phyloP scores from a whole-genome alignment of 1,140 invertebrate species.

The Chrysomallon squamiferum region DNA sequence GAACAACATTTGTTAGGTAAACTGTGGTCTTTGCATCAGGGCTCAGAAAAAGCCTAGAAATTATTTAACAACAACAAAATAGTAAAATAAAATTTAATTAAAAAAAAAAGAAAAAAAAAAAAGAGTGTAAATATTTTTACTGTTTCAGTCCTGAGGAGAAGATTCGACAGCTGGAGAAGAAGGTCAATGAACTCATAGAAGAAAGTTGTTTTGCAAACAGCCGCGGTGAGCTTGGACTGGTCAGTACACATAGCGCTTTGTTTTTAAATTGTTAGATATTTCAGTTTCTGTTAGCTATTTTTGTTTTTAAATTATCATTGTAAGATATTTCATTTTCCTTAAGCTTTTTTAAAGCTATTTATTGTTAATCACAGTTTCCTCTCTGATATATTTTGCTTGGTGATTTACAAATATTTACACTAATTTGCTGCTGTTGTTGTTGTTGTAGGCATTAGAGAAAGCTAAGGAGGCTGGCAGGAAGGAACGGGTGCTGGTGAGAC shows the following conservation, averaged over 20 bases:
- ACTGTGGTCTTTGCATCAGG: too few species aligned
- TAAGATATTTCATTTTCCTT: background rate
- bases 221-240: constrained; percentile 70
- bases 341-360: too few species aligned
- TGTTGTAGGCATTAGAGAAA: constrained; percentile 77
- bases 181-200: constrained; percentile 84
- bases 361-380: too few species aligned
- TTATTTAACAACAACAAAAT: too few species aligned
- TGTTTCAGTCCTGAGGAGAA: constrained; percentile 80
- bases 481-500: constrained; percentile 83
- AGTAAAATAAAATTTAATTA: too few species aligned
- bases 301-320: too few species aligned
- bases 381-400: too few species aligned
- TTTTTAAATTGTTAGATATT: background rate
- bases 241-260: constrained; percentile 28
- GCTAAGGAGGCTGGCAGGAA: constrained; percentile 95
- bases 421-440: too few species aligned
- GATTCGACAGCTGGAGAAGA: constrained; percentile 80
- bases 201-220: constrained; percentile 76
- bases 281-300: background rate
- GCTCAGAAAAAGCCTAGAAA: too few species aligned
- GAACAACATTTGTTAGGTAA: too few species aligned
- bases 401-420: too few species aligned
- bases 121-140: constrained; percentile 11
- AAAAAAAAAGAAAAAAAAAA: too few species aligned